Base-by-base conservation (phyloP, 2,797 vertebrate species). In the Platalea minor region DNA sequence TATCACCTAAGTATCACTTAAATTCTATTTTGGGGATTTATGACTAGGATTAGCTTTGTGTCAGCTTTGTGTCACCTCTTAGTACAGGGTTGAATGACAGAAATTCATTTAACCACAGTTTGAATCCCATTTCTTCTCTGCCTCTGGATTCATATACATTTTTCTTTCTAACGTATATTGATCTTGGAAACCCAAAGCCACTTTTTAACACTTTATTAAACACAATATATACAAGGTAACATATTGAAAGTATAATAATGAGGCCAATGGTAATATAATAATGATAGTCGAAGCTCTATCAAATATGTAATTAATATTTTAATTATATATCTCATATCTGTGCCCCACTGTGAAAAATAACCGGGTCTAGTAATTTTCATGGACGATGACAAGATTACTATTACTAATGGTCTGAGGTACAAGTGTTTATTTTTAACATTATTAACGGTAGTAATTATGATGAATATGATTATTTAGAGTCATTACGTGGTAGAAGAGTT, bases 261-360 rank as follows among this genome's bases (percentile, higher is more conserved):
- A 83, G 70, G 88, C 89, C 86, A 89, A 69, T 78, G 46, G 50
- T 76, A 91, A 94, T 79, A 74, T 83, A 90, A 88, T 91, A 95
- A 94, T 79, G 91, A 97, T 85, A 93, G 82, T 45, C 5, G 2
- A 94, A 89, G 35, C 70, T 84, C 91, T 96, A 92, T 88, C 86
- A 97, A 95, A 97, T 91, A 92, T 53, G 76, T 95, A 97, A 97
- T 97, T 97, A 98, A 97, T 97, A 97, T 97, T 97, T 98, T 97
- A 98, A 98, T 98, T 97, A 97, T 97, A 97, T 96, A 97, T 95
- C 95, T 96, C 91, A 93, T 95, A 93, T 95, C 94, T 97, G 81
- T 17, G 10, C 92, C 97, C 96, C 91, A 97, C 97, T 97, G 97
- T 97, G 97, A 97, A 97, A 97, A 97, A 94, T 96, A 97, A 96